These are phyloP conservation scores for Pogonognathellus flavescens DNA, from an alignment of 1,140 invertebrate genomes.

Conservation along the genomic window DNA sequence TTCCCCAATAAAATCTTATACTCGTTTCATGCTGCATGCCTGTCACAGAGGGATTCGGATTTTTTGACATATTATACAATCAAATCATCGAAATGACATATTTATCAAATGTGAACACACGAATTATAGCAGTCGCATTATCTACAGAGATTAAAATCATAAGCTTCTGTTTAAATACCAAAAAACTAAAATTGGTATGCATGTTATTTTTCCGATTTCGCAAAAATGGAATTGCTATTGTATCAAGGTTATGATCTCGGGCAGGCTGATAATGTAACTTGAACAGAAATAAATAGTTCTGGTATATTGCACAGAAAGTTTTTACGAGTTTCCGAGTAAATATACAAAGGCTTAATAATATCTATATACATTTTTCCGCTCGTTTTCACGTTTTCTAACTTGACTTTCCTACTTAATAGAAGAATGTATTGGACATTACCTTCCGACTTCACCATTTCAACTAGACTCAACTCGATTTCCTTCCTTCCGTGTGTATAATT, in stretches of 20 bases:
- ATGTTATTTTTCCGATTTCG: too few species aligned
- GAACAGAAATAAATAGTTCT: background rate
- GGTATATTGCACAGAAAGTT: background rate
- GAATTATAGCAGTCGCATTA: too few species aligned
- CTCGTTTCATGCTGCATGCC: too few species aligned
- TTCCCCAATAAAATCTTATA: background rate
- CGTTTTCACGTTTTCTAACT: background rate
- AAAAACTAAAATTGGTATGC: too few species aligned
- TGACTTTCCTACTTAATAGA: conserved; percentile 1
- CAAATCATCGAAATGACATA: too few species aligned
- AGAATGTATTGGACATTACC: conserved; percentile 8
- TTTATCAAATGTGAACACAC: too few species aligned
- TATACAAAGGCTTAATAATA: conserved; percentile 20
- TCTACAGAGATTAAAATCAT: too few species aligned
- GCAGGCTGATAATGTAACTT: background rate
- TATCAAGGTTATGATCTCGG: background rate
- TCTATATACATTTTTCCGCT: conserved; percentile 22
- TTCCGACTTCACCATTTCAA: background rate
- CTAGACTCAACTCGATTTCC: background rate
- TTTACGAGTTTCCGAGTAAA: conserved; percentile 34
- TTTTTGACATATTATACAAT: too few species aligned
- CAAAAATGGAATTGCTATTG: too few species aligned
- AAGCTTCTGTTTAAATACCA: too few species aligned
- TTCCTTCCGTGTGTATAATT: conserved; percentile 42
- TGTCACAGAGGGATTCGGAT: too few species aligned